Base-by-base conservation (phyloP, 2,113 vertebrate species). In the Accipiter cooperii region DNA sequence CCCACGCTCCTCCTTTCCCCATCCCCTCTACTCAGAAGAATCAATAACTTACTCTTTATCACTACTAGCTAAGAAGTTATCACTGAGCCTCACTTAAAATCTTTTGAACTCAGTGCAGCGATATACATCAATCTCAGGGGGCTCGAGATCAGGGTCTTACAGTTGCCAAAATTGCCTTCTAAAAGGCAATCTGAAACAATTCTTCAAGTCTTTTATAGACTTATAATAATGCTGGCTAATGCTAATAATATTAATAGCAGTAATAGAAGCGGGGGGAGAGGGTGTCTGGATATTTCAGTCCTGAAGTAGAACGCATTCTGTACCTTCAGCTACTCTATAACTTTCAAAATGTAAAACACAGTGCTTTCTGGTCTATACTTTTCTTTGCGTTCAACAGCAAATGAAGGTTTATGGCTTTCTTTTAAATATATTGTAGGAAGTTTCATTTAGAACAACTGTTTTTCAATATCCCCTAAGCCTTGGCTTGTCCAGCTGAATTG, bases 361-460 rank as follows among this genome's bases (percentile, higher is more conserved):
- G 49, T 42, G 49, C 36, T 65, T 95, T 60, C 70, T 90, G 73
- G 57, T 66, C 78, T 93, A 42, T 54, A 34, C 49, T 95, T 95
- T 60, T 17, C 89, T 90, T 76, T 36, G 52, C 66, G 42, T 83
- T 95, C 81, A 87, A 73, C 54, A 80, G 89, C 31, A 95, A 94
- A 90, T 90, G 91, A 94, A 40, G 31, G 78, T 94, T 93, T 93
- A 95, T 87, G 61, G 52, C 21, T 87, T 96, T 76, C 79, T 79
- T 89, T 93, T 89, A 71, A 94, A 81, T 64, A 63, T 17, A 74
- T 66, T 47, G 34, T 76, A 75, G 8, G 3, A 71, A 84, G 70
- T 74, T 95, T 95, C 94, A 90, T 83, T 90, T 94, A 88, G 66
- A 96, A 83, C 65, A 58, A 96, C 75, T 80, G 44, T 33, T 95